Evolutionary conservation across 2,113 vertebrate species (phyloP).

Genomic region (Psittacara wagleri): DNA sequence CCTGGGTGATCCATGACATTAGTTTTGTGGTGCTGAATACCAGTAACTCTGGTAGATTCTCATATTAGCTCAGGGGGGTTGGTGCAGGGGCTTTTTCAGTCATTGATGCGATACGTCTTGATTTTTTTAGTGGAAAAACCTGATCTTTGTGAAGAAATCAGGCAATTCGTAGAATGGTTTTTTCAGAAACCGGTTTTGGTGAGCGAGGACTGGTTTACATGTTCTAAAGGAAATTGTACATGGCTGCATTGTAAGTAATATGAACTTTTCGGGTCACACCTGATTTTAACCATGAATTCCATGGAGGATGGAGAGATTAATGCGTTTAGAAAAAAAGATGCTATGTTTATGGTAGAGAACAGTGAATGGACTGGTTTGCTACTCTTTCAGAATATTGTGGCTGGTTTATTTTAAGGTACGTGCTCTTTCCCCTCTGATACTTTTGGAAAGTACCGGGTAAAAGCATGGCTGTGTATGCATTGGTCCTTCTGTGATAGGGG

Average conservation of each 20-base stretch:
- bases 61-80: rapidly evolving
- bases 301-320: background rate
- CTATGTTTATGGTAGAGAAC: background rate
- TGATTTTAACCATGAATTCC: background rate
- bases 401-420: background rate
- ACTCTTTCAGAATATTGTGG: background rate
- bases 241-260: background rate
- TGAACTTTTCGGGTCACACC: background rate
- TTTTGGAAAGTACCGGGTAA: background rate
- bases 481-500: background rate
- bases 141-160: background rate
- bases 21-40: background rate
- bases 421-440: background rate
- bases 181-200: background rate
- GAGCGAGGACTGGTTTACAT: background rate
- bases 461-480: rapidly evolving
- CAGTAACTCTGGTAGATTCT: background rate
- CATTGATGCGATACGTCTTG: background rate
- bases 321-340: background rate
- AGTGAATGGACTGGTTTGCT: rapidly evolving
- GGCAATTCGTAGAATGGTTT: background rate
- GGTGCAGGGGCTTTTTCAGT: background rate
- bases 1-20: background rate
- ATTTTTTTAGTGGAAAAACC: background rate
- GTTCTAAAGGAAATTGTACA: background rate